These are phyloP conservation scores for Rhagonycha lutea DNA, from an alignment of 2,888 invertebrate species.

Conservation along the genomic window DNA sequence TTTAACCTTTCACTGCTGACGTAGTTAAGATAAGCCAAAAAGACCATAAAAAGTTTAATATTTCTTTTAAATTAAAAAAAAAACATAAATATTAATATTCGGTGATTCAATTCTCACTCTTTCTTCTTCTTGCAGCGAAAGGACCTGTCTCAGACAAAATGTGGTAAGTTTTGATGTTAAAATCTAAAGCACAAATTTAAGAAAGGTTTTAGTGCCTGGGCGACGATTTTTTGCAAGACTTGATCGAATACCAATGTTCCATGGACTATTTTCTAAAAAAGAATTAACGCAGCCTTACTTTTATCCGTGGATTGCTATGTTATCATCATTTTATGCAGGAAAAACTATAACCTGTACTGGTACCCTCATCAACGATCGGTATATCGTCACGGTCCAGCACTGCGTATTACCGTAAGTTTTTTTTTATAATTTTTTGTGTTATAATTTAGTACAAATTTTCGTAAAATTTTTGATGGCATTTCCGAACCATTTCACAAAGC, in stretches of 20 bases:
- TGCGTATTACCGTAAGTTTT: conserved; percentile 30
- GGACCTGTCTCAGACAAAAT: conserved; percentile 20
- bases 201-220: conserved; percentile 24
- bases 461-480: too few species aligned
- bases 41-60: too few species aligned
- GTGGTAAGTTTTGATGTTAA: conserved; percentile 13
- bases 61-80: too few species aligned
- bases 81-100: too few species aligned
- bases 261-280: background rate
- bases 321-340: conserved; percentile 5
- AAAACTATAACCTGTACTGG: conserved; percentile 14
- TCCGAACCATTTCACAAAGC: too few species aligned
- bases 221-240: conserved; percentile 26
- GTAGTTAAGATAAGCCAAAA: background rate
- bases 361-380: conserved; percentile 29
- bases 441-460: background rate
- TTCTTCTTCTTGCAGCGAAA: conserved; percentile 15
- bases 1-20: background rate
- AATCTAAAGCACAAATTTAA: background rate
- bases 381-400: conserved; percentile 24
- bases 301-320: conserved; percentile 27
- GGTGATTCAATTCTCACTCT: background rate
- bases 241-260: conserved; percentile 6
- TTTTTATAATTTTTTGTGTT: background rate
- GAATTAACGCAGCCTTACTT: conserved; percentile 18